Percentiles rank a stretch among this genome's conserved stretches.
Evolutionary conservation across 2,888 invertebrate species (phyloP).

Genomic region (Leptinotarsa haldemani): DNA sequence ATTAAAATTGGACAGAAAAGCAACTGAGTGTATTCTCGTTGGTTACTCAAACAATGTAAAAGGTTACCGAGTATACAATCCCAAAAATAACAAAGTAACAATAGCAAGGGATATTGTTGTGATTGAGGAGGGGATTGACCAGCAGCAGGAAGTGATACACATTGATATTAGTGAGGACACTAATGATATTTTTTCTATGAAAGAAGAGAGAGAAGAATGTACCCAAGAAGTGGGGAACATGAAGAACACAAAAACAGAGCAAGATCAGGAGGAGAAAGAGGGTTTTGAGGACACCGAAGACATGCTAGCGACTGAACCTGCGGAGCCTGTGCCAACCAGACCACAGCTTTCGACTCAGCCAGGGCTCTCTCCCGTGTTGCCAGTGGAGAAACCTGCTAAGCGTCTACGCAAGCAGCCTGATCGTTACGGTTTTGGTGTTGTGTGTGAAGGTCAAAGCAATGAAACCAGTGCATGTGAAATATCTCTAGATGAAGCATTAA

Average conservation of each 20-base stretch:
- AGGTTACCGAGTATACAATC: slow-evolving; percentile 38
- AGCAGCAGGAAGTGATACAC: no score
- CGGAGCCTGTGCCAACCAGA: not conserved
- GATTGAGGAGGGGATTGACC: slow-evolving; percentile 11
- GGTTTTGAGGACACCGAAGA: not conserved
- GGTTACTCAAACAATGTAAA: slow-evolving; percentile 46
- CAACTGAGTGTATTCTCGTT: slow-evolving; percentile 42
- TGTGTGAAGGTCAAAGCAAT: not conserved
- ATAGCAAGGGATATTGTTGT: slow-evolving; percentile 27
- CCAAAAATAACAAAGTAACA: slow-evolving; percentile 12
- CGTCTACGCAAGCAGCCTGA: no score
- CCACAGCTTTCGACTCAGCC: no score
- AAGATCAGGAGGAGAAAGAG: no score
- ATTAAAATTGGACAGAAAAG: slow-evolving; percentile 46
- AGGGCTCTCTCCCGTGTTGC: no score
- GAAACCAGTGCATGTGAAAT: slow-evolving; percentile 1
- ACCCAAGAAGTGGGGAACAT: no score
- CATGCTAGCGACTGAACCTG: not conserved
- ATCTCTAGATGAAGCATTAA: slow-evolving; percentile 39
- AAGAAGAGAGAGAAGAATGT: no score
- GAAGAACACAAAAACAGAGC: no score
- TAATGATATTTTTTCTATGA: no score
- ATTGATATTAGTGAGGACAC: no score
- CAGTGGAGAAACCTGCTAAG: no score
- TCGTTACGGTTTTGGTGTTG: not conserved